Evolutionary conservation across 1,140 invertebrate species (phyloP).

Genomic region (Diorhabda sublineata): DNA sequence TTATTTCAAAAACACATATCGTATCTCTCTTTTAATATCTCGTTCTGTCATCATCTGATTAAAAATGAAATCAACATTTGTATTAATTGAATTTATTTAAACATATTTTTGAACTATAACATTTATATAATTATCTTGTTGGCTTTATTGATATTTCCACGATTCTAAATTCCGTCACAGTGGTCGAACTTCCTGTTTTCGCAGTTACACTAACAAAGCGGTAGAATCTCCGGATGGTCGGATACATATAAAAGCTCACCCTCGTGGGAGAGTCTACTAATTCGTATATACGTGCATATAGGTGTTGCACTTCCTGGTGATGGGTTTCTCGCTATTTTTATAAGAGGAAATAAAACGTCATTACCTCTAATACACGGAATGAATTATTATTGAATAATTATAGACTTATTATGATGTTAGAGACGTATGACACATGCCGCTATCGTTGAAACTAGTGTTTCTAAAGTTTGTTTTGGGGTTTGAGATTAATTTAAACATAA

Average conservation of each 20-base stretch:
- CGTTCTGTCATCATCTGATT: no score
- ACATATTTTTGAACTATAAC: no score
- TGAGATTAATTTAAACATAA: no score
- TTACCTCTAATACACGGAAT: not conserved
- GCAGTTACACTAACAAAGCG: not conserved
- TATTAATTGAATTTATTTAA: no score
- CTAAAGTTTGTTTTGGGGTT: no score
- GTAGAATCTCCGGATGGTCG: constrained; percentile 8
- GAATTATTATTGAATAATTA: not conserved
- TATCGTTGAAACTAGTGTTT: no score
- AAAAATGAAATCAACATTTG: no score
- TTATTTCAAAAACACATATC: no score
- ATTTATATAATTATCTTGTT: no score
- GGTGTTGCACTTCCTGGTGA: constrained; percentile 6
- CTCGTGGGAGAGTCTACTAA: constrained; percentile 19
- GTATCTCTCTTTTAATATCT: no score
- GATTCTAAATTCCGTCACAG: constrained; percentile 25
- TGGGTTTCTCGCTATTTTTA: constrained; percentile 4
- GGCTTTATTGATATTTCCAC: constrained; percentile 10
- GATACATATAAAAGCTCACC: constrained; percentile 4
- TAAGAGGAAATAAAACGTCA: not conserved
- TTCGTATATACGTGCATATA: not conserved
- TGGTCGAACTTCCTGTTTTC: constrained; percentile 20
- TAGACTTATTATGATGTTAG: no score
- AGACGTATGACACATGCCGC: no score